Conservation (phyloP, 2,113 vertebrate genomes). For the Mugil cephalus region DNA sequence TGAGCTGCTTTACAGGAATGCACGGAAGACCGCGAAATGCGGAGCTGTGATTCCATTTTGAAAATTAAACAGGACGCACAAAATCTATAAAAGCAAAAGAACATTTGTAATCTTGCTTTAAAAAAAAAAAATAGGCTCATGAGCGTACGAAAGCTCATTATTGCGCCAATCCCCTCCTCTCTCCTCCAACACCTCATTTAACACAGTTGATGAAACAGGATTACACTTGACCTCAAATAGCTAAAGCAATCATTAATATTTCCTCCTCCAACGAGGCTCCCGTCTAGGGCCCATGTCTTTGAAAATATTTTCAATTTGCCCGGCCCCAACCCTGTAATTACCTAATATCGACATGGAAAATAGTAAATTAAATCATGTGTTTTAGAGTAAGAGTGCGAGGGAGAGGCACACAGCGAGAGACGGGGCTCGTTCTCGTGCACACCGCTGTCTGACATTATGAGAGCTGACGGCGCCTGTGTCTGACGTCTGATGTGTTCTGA, state of each 20-base stretch:
- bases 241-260: conserved; percentile 25
- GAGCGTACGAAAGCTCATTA: conserved; percentile 13
- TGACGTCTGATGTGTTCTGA: conserved; percentile 85
- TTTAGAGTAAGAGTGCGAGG: conserved; percentile 21
- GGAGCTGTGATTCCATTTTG: not conserved
- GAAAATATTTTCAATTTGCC: too few relatives aligned
- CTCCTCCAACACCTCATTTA: conserved; percentile 40
- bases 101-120: not conserved
- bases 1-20: not conserved
- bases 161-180: conserved; percentile 11
- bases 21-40: not conserved
- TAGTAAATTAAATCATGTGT: conserved; percentile 28
- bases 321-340: not conserved
- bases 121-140: not conserved
- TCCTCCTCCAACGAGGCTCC: conserved; percentile 10
- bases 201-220: conserved; percentile 43
- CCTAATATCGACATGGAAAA: conserved; percentile 22
- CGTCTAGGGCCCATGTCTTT: not conserved
- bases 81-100: not conserved
- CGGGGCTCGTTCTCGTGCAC: conserved; percentile 53
- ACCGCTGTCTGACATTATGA: conserved; percentile 76
- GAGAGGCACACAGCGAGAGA: conserved; percentile 38
- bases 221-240: conserved; percentile 51
- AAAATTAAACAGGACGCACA: not conserved
- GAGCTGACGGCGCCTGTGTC: conserved; percentile 80